Percentiles rank a stretch among this genome's conserved stretches.
Conservation (phyloP, 2,113 vertebrate species). For the Hucho hucho region DNA sequence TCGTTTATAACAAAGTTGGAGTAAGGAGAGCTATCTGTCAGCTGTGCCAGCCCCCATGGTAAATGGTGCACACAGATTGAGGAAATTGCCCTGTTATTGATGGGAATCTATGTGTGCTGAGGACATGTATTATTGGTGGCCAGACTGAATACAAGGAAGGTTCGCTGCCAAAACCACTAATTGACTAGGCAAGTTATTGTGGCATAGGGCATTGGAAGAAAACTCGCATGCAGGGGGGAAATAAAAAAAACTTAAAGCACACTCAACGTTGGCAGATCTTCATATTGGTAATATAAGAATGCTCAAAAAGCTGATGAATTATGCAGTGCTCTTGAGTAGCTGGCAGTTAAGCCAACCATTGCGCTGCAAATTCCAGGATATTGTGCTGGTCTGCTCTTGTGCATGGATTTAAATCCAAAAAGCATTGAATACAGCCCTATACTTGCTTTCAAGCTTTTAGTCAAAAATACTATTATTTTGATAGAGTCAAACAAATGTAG, state of each 20-base stretch:
- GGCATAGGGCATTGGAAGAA: slow-evolving; percentile 30
- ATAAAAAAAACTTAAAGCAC: slow-evolving; percentile 28
- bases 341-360: slow-evolving; percentile 21
- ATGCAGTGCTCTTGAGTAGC: slow-evolving; percentile 37
- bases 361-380: slow-evolving; percentile 11
- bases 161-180: slow-evolving; percentile 41
- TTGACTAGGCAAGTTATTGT: slow-evolving; percentile 22
- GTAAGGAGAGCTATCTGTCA: slow-evolving; percentile 31
- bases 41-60: slow-evolving; percentile 39
- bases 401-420: slow-evolving; percentile 36
- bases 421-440: slow-evolving; percentile 13
- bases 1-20: slow-evolving; percentile 46
- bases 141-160: slow-evolving; percentile 29
- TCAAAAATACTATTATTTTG: neutral
- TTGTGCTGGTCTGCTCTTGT: slow-evolving; percentile 29
- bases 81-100: slow-evolving; percentile 39
- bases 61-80: slow-evolving; percentile 18
- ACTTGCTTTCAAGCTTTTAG: neutral
- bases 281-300: slow-evolving; percentile 45
- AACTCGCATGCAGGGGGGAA: slow-evolving; percentile 13
- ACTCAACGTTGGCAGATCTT: slow-evolving; percentile 41
- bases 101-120: slow-evolving; percentile 45
- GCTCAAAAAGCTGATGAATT: slow-evolving; percentile 26
- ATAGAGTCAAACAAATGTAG: slow-evolving; percentile 27
- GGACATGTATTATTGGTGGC: slow-evolving; percentile 42